Evolutionary conservation across 1,140 invertebrate species (phyloP), one percentile per base, ranked within the genome.

Genomic region (Drosophila kurseongensis): DNA sequence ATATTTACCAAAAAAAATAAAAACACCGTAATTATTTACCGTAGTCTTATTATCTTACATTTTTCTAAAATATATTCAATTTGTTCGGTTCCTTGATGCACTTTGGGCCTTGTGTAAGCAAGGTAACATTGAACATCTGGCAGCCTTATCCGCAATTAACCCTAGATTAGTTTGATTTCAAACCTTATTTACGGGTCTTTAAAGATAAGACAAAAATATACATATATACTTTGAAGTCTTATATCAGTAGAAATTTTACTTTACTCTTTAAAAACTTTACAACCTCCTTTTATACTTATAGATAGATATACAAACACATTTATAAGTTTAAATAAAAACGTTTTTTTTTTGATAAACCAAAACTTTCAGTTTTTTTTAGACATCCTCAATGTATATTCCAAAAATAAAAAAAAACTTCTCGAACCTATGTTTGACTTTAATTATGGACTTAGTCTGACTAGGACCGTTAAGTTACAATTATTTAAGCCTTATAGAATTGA

Each of bases 61-160:
- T 27, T 29, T 36, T 3, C 16, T 9, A 40, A 12, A 62, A 59
- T 4, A 23, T 13, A 18, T 40, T 12, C 38, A n/a, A n/a, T 23
- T n/a, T 48, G 0, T 3, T 4, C 7, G 1, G 3, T 18, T 2
- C 29, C 6, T 32, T 7, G 29, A 32, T 16, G 6, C 13, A 18
- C 35, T 40, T 40, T 57, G 14, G n/a, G 7, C 9, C n/a, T 32
- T 0, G 6, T 12, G 0, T 1, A 18, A 63, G 35, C 29, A n/a
- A 42, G 42, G 29, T 23, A 59, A 35, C 27, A 14, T 59, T 5
- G 27, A 35, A 58, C 40, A 62, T 62, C 60, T 62, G 60, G 38
- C 60, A 60, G 55, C 56, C 36, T 63, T 14, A 23, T 23, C 10
- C 10, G 16, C 14, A 14, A 60, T 63, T 63, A 63, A 63, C 38